Base-by-base conservation (phyloP, 2,113 vertebrate species). In the Burhinus bistriatus region DNA sequence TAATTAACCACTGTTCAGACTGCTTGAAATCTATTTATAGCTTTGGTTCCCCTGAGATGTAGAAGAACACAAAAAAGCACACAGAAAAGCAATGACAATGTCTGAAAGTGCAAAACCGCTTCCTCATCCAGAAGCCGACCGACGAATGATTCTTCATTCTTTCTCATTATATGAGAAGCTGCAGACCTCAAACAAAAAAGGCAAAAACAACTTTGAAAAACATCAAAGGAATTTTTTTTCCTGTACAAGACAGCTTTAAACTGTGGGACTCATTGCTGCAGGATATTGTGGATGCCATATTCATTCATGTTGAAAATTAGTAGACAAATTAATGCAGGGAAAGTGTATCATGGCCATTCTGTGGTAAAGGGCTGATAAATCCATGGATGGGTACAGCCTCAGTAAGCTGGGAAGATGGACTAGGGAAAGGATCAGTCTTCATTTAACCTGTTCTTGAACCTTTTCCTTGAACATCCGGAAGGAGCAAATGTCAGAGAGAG, bases 1-100 rank as follows among this genome's bases (percentile, higher is more conserved):
- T 93, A 96, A 97, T 96, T 94, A 96, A 96, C 66, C 58, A 38
- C 82, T 88, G 78, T 11, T 90, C 87, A 83, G 32, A 12, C 62
- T 1, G 10, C 87, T 62, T 90, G 52, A 80, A 85, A 57, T 57
- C 78, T 73, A 23, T 73, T 78, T 62, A 76, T 40, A 51, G 85
- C 75, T 77, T 38, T 70, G 49, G 62, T 5, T 92, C 96, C 82
- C 90, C 54, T 40, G 96, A 77, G 96, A 86, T 30, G 51, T 26
- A 70, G 71, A 87, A 86, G 61, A 92, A 85, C 87, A 85, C 0
- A 5, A 69, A 80, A 85, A 96, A 91, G 38, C 34, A 80, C 62
- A 62, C 15, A 83, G 92, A 80, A 61, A 62, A 42, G 64, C 71
- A 73, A 27, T 11, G 83, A 59, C 0, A 0, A 34, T 44, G 15